A percentile compares a stretch with the other conserved stretches of the same genome.
These are phyloP conservation scores for Aphyosemion australe DNA, from an alignment of 2,113 vertebrate species.

Conservation along the genomic window DNA sequence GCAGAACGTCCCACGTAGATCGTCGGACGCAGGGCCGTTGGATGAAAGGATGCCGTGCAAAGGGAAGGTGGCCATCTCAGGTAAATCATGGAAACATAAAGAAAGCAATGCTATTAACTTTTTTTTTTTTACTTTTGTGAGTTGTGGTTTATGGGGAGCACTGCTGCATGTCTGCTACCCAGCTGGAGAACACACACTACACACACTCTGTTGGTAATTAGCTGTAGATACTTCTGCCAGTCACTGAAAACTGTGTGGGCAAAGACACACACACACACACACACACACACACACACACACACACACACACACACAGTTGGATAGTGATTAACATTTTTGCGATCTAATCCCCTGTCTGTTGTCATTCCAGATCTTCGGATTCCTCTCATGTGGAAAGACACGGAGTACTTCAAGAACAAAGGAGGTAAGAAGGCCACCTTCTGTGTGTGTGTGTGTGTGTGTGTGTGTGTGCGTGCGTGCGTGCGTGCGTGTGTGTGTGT, in stretches of 20 bases:
- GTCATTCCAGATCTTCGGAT: conserved; percentile 88
- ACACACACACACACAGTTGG: conserved; percentile 22
- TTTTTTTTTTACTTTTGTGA: conserved; percentile 12
- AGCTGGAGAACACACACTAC: conserved; percentile 23
- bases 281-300: neutral
- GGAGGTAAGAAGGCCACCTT: conserved; percentile 81
- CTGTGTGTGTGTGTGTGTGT: no score
- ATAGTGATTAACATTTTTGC: conserved; percentile 51
- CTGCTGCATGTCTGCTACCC: conserved; percentile 17
- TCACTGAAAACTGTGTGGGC: conserved; percentile 6
- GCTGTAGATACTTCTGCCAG: conserved; percentile 3
- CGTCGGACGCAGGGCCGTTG: conserved; percentile 83
- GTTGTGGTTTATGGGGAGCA: neutral
- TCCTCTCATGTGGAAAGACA: conserved; percentile 98
- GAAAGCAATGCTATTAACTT: conserved; percentile 17
- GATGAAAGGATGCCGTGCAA: conserved; percentile 86
- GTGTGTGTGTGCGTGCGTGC: no score
- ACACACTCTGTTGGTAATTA: conserved; percentile 20
- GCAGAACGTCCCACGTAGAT: conserved; percentile 83
- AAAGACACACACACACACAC: neutral
- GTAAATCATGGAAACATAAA: conserved; percentile 53
- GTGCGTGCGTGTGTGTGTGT: no score
- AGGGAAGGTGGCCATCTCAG: conserved; percentile 89
- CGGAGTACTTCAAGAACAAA: conserved; percentile 96
- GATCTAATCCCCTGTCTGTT: conserved; percentile 44